Conservation (phyloP, 1,140 invertebrate genomes). For the Hetaerina americana region DNA sequence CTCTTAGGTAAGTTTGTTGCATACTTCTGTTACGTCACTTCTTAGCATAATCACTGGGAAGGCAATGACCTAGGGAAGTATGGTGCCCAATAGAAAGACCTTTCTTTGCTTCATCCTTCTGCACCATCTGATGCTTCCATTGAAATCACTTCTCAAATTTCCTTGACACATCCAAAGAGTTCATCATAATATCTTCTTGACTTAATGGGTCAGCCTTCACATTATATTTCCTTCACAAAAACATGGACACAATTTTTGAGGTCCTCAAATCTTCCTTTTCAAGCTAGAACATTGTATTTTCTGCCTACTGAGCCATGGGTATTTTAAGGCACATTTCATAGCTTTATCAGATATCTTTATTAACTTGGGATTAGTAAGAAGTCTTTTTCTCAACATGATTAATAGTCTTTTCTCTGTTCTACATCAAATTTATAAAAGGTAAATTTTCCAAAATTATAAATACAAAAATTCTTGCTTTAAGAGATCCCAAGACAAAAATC, state of each 20-base stretch:
- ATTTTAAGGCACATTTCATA: background rate
- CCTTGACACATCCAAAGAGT: background rate
- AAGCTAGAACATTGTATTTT: background rate
- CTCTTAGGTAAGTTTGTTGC: background rate
- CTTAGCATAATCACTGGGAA: background rate
- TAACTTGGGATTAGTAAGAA: too few relatives aligned
- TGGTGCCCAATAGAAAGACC: background rate
- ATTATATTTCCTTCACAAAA: background rate
- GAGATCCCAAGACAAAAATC: background rate
- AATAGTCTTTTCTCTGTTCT: background rate
- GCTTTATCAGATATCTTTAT: background rate
- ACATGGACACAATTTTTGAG: background rate
- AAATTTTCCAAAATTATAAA: too few relatives aligned
- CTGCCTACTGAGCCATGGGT: background rate
- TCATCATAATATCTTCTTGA: background rate
- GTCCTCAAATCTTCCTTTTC: background rate
- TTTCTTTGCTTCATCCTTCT: background rate
- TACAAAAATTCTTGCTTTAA: too few relatives aligned
- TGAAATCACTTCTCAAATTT: background rate
- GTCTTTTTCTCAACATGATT: background rate
- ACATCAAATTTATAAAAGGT: background rate
- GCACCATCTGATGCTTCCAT: background rate
- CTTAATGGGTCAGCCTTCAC: background rate
- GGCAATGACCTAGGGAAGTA: background rate
- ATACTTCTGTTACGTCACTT: background rate